Evolutionary conservation across 2,888 invertebrate species (phyloP).

Genomic region (Nowickia ferox): DNA sequence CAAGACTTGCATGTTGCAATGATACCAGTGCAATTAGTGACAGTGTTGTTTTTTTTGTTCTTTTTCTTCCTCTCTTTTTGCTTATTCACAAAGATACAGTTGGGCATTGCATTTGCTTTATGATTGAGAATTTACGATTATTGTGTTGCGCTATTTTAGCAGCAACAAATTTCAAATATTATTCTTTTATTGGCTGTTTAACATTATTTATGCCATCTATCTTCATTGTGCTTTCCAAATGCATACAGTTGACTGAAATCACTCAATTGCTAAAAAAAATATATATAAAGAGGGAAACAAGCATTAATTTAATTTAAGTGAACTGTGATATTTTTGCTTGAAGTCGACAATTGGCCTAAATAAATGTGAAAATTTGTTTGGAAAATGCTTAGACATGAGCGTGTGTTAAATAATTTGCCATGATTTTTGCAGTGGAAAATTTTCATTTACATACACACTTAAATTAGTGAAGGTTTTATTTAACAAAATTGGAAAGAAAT

Average conservation of each 20-base stretch:
- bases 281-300: no score
- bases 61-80: constrained; percentile 2
- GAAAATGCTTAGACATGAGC: no score
- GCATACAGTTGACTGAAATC: constrained; percentile 39
- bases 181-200: constrained; percentile 40
- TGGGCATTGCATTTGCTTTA: no score
- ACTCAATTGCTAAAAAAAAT: constrained; percentile 25
- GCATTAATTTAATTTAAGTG: constrained; percentile 1
- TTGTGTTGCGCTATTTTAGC: constrained; percentile 27
- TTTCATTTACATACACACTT: no score
- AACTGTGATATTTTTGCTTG: constrained; percentile 36
- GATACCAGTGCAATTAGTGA: constrained; percentile 47
- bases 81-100: not conserved
- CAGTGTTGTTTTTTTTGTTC: constrained; percentile 7
- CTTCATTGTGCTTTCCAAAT: constrained; percentile 30
- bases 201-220: constrained; percentile 15
- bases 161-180: constrained; percentile 33
- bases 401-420: no score
- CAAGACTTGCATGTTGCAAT: constrained; percentile 22
- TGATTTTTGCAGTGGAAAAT: no score
- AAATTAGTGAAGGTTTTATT: no score
- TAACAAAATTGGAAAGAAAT: no score
- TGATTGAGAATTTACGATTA: not conserved
- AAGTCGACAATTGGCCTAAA: constrained; percentile 11
- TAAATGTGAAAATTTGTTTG: not conserved